A percentile compares a stretch with the other conserved stretches of the same genome.
These are phyloP conservation scores for Hedychridium roseum DNA, from an alignment of 2,888 invertebrate species.

Conservation along the genomic window DNA sequence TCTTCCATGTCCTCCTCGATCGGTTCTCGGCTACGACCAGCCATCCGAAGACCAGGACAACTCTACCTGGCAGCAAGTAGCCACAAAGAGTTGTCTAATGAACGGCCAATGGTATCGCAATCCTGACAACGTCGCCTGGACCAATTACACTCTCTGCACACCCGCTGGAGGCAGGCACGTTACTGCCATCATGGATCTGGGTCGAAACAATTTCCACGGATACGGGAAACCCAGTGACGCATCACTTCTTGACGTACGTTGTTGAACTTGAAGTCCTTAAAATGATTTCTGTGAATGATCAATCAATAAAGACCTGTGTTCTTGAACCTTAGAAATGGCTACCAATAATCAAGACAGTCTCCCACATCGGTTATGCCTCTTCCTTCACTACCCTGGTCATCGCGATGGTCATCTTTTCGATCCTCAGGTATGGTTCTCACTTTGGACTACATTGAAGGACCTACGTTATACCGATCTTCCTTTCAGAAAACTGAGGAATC, in stretches of 20 bases:
- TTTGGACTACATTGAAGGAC: neutral
- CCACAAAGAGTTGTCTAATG: constrained; percentile 64
- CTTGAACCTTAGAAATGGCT: constrained; percentile 64
- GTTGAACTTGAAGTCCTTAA: neutral
- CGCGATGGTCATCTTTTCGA: constrained; percentile 66
- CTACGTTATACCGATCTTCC: neutral
- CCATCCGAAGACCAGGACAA: too few species aligned
- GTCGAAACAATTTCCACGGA: constrained; percentile 11
- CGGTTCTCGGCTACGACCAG: constrained; percentile 26
- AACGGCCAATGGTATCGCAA: constrained; percentile 65
- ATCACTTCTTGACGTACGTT: constrained; percentile 41
- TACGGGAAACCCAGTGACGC: constrained; percentile 41
- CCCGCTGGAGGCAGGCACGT: constrained; percentile 40
- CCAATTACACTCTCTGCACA: constrained; percentile 66
- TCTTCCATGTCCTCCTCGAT: constrained; percentile 62
- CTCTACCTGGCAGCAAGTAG: constrained; percentile 36
- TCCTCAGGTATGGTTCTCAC: constrained; percentile 65
- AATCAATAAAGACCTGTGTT: constrained; percentile 4
- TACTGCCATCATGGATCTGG: constrained; percentile 47
- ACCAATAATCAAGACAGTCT: constrained; percentile 65
- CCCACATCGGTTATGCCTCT: constrained; percentile 67
- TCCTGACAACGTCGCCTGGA: constrained; percentile 59
- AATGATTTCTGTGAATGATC: neutral
- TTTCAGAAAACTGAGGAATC: constrained; percentile 71
- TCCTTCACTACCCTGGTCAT: constrained; percentile 66